Evolutionary conservation across 2,888 invertebrate species (phyloP).

Genomic region (Agriopis aurantiaria): DNA sequence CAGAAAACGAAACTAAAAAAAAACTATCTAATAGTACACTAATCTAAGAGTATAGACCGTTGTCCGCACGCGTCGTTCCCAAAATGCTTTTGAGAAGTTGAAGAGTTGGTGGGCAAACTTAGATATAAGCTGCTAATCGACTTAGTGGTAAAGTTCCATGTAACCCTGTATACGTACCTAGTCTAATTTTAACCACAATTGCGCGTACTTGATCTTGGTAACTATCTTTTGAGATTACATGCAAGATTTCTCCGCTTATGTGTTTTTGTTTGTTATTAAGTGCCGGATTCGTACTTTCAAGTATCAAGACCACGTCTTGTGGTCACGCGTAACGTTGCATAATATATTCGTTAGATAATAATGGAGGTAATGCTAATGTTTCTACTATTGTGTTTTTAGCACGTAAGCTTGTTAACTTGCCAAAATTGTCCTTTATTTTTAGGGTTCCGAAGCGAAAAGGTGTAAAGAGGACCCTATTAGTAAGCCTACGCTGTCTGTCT

Average conservation of each 20-base stretch:
- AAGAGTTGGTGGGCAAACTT: too few species aligned
- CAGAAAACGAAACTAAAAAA: too few species aligned
- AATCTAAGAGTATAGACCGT: too few species aligned
- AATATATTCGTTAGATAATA: conserved; percentile 41
- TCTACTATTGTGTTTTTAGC: conserved; percentile 6
- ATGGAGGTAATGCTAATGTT: conserved; percentile 16
- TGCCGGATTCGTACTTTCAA: conserved; percentile 46
- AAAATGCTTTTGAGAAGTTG: too few species aligned
- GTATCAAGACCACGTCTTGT: conserved; percentile 47
- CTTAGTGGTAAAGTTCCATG: too few species aligned
- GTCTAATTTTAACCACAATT: not conserved
- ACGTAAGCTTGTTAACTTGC: not conserved
- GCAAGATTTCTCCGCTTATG: conserved; percentile 32
- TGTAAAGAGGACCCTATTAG: too few species aligned
- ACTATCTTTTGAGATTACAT: conserved; percentile 4
- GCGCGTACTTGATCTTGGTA: conserved; percentile 9
- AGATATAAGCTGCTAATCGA: too few species aligned
- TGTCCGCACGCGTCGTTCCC: too few species aligned
- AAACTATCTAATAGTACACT: too few species aligned
- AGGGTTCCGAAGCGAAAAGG: too few species aligned
- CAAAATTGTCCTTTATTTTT: too few species aligned
- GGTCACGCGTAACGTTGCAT: conserved; percentile 36
- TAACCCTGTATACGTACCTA: not conserved
- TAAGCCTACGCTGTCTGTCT: too few species aligned
- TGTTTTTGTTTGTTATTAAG: conserved; percentile 25